phyloP scores from a whole-genome alignment of 2,113 vertebrate genomes.

The Meles meles region DNA sequence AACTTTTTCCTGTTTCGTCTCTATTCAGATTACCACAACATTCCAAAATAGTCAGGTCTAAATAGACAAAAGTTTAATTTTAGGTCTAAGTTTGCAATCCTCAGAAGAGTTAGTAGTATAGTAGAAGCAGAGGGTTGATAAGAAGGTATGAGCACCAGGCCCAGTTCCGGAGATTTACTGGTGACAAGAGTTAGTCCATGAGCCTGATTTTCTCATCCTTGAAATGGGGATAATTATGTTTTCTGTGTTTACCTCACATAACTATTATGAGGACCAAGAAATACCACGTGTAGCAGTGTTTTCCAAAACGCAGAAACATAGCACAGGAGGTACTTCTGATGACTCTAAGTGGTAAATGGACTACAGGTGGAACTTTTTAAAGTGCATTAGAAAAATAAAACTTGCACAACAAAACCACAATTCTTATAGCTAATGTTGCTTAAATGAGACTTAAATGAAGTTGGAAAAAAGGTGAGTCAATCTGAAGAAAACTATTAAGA shows the following conservation, averaged over 20 bases:
- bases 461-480: background rate
- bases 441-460: background rate
- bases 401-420: background rate
- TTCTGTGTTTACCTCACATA: background rate
- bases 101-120: background rate
- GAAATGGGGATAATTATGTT: background rate
- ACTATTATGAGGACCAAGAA: background rate
- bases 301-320: background rate
- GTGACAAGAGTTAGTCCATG: background rate
- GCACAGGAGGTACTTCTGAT: background rate
- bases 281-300: background rate
- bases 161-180: background rate
- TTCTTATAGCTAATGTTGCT: background rate
- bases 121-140: background rate
- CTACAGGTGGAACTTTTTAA: background rate
- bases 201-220: constrained; percentile 18
- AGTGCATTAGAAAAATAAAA: background rate
- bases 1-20: background rate
- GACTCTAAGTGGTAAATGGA: background rate
- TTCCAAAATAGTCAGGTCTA: background rate
- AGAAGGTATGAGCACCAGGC: background rate
- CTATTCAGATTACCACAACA: background rate
- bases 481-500: background rate
- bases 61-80: background rate
- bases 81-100: background rate